phyloP scores from a whole-genome alignment of 2,888 invertebrate species.

The Crepidodera aurea region DNA sequence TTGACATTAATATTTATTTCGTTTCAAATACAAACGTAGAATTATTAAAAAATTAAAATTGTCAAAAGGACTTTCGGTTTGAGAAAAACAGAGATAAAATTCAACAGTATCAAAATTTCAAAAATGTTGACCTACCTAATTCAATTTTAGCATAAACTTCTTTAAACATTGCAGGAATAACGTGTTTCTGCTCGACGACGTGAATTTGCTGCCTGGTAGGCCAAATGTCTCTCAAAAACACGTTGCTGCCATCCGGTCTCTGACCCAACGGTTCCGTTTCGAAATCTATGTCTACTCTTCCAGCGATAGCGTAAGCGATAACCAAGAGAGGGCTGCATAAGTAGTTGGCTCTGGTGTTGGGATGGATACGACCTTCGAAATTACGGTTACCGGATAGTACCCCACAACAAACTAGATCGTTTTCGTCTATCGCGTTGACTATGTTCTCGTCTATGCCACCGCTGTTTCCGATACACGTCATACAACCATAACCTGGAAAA shows the following conservation, averaged over 20 bases:
- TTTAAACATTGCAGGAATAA: slow-evolving; percentile 96
- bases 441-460: slow-evolving; percentile 93
- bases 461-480: slow-evolving; percentile 99
- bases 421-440: slow-evolving; percentile 91
- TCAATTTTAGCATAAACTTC: slow-evolving; percentile 89
- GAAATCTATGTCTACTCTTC: slow-evolving; percentile 94
- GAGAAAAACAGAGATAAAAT: background rate
- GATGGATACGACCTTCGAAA: slow-evolving; percentile 98
- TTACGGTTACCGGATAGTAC: slow-evolving; percentile 97
- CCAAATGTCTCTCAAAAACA: slow-evolving; percentile 96
- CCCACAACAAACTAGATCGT: slow-evolving; percentile 93
- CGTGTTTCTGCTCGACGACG: slow-evolving; percentile 83
- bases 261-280: slow-evolving; percentile 80
- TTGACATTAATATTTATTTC: too few relatives aligned
- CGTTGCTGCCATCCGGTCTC: slow-evolving; percentile 73
- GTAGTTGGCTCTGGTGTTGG: slow-evolving; percentile 96
- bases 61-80: too few relatives aligned
- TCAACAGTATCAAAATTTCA: too few relatives aligned
- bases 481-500: slow-evolving; percentile 90
- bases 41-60: too few relatives aligned
- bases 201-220: slow-evolving; percentile 91
- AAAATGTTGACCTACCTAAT: slow-evolving; percentile 65
- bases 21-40: too few relatives aligned
- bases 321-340: slow-evolving; percentile 96
- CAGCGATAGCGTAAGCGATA: slow-evolving; percentile 97